Conservation (phyloP, 1,140 invertebrate species). For the Diorhabda sublineata region DNA sequence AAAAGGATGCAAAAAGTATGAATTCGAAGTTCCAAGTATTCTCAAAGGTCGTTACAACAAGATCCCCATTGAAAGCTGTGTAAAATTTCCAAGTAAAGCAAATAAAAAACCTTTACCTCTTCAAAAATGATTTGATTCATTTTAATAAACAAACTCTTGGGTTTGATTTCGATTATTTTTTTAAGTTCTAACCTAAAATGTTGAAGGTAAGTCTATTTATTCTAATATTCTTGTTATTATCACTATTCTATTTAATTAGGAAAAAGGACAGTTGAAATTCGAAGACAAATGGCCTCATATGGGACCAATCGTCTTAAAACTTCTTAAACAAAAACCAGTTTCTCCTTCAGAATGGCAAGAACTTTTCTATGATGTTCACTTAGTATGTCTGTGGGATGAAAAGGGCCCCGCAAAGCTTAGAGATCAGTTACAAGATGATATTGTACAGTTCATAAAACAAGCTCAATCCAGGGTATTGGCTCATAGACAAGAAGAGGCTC, state of each 20-base stretch:
- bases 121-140: conserved; percentile 8
- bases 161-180: conserved; percentile 3
- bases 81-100: too few relatives aligned
- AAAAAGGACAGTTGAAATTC: conserved; percentile 69
- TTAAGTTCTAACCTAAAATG: conserved; percentile 32
- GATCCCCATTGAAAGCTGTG: too few relatives aligned
- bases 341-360: conserved; percentile 96
- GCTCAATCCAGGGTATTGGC: conserved; percentile 85
- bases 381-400: conserved; percentile 94
- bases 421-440: conserved; percentile 86
- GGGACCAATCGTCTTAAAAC: conserved; percentile 87
- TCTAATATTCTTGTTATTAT: background rate
- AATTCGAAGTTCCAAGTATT: too few relatives aligned
- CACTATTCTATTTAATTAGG: conserved; percentile 43
- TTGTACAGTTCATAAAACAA: conserved; percentile 91
- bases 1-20: too few relatives aligned
- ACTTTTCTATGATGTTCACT: conserved; percentile 91
- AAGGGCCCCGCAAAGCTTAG: conserved; percentile 86
- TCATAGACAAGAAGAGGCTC: conserved; percentile 89
- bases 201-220: conserved; percentile 31
- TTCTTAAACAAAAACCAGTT: conserved; percentile 88
- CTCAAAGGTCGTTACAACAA: too few relatives aligned
- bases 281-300: conserved; percentile 95
- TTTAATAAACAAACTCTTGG: background rate
- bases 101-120: too few relatives aligned